A percentile compares a stretch with the other conserved stretches of the same genome.
Evolutionary conservation across 2,797 vertebrate genomes (phyloP).

Genomic region (Lagothrix lagotricha): DNA sequence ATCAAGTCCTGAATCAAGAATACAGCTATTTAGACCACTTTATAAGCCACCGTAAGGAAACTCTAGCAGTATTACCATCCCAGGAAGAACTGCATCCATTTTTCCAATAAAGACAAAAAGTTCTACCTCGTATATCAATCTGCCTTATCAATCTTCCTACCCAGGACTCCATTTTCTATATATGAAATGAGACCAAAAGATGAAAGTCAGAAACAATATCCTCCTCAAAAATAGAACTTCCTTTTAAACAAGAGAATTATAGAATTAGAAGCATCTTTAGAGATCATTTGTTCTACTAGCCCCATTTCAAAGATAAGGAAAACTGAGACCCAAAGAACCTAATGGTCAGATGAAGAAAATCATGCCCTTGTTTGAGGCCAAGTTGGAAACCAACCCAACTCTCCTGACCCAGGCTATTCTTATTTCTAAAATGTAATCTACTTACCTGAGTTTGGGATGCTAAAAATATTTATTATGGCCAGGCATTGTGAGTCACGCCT

Average conservation of each 20-base stretch:
- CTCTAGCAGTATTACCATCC: background rate
- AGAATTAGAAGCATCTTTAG: background rate
- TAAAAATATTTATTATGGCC: background rate
- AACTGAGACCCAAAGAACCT: background rate
- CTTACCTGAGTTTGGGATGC: background rate
- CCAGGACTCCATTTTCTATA: background rate
- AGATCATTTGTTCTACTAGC: background rate
- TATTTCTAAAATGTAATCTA: background rate
- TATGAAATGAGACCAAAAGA: background rate
- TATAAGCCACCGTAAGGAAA: background rate
- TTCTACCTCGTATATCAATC: background rate
- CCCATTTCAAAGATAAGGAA: conserved; percentile 29
- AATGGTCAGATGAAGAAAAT: background rate
- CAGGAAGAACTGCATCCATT: background rate
- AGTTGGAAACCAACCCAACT: background rate
- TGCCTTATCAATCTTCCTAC: background rate
- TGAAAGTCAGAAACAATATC: background rate
- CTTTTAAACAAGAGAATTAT: background rate
- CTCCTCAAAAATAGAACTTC: background rate
- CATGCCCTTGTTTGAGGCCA: background rate
- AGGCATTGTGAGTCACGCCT: background rate
- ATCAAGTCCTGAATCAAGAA: background rate
- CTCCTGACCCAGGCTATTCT: background rate
- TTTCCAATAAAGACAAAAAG: background rate
- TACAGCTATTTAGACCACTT: background rate